Percentiles rank a stretch among this genome's conserved stretches.
Conservation (phyloP, 2,797 vertebrate genomes). For the Danio tinwini region DNA sequence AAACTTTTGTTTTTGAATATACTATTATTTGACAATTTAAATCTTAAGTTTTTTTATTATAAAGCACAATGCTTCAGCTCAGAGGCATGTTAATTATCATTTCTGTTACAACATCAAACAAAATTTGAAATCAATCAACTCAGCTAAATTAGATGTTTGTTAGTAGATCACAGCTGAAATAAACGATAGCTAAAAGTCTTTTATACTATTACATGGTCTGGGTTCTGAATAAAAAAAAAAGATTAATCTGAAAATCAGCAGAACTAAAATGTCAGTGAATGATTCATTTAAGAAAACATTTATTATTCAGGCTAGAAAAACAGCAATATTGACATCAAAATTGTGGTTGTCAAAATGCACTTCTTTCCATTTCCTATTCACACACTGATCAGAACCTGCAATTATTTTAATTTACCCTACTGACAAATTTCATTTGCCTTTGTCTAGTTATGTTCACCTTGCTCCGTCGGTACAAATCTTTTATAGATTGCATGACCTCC, state of each 20-base stretch:
- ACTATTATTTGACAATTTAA: background rate
- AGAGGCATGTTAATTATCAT: background rate
- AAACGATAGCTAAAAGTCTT: background rate
- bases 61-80: background rate
- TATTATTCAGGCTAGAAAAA: too few relatives aligned
- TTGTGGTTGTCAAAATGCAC: background rate
- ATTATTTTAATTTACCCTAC: background rate
- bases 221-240: too few relatives aligned
- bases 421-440: background rate
- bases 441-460: background rate
- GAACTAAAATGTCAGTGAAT: too few relatives aligned
- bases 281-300: too few relatives aligned
- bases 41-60: background rate
- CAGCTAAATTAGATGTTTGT: background rate
- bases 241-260: too few relatives aligned
- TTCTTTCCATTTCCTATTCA: background rate
- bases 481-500: conserved; percentile 68
- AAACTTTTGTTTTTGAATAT: too few relatives aligned
- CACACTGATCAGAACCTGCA: background rate
- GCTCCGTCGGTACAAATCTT: conserved; percentile 47
- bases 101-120: too few relatives aligned
- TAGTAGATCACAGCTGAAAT: background rate
- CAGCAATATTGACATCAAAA: background rate
- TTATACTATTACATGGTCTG: too few relatives aligned
- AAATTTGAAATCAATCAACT: background rate